Evolutionary conservation across 1,140 invertebrate genomes (phyloP).

Genomic region (Drosophila sp.): DNA sequence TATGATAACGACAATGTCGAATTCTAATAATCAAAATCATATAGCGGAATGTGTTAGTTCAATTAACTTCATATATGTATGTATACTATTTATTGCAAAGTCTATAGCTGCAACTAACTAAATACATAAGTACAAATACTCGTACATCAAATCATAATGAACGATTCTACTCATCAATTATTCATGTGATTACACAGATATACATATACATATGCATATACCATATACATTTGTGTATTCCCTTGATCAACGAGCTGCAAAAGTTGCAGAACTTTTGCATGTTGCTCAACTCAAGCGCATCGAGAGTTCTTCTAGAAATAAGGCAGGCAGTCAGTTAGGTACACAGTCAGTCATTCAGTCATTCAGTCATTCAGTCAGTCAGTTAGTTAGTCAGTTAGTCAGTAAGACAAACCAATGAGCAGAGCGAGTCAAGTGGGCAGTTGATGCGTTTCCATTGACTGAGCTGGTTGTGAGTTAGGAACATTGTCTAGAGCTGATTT

Average conservation of each 20-base stretch:
- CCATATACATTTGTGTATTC: constrained; percentile 1
- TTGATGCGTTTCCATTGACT: constrained; percentile 35
- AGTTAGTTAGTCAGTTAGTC: neutral
- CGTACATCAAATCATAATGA: neutral
- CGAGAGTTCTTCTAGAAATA: constrained; percentile 9
- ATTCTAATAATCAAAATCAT: neutral
- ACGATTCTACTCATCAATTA: constrained; percentile 10
- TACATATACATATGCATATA: constrained; percentile 6
- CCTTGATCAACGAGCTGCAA: constrained; percentile 25
- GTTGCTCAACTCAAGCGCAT: constrained; percentile 59
- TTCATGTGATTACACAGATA: constrained; percentile 6
- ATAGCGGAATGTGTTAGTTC: too few species aligned
- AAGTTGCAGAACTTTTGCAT: constrained; percentile 43
- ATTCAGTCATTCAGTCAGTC: constrained; percentile 13
- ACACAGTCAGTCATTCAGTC: constrained; percentile 1
- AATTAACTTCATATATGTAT: neutral
- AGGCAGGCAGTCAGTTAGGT: neutral
- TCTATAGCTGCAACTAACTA: neutral
- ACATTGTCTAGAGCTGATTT: constrained; percentile 28
- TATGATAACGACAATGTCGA: too few species aligned
- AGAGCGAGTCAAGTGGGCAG: constrained; percentile 32
- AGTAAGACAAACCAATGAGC: constrained; percentile 5
- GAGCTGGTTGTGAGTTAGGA: constrained; percentile 13
- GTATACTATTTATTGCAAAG: too few species aligned
- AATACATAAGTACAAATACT: neutral